Evolutionary conservation across 2,797 vertebrate species (phyloP).

Genomic region (Sebastes nivosus): DNA sequence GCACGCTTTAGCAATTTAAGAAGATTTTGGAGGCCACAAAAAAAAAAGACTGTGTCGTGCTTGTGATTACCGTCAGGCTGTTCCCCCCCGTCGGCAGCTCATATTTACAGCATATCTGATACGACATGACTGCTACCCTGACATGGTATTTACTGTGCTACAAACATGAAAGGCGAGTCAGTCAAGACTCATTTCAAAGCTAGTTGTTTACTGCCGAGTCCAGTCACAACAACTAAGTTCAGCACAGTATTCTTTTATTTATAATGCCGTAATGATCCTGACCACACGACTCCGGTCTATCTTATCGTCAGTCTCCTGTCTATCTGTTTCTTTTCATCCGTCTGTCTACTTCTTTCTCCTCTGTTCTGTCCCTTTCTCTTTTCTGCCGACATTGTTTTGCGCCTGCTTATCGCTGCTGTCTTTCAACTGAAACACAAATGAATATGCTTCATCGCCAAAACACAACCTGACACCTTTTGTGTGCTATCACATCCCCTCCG

Average conservation of each 20-base stretch:
- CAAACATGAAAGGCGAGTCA: conserved; percentile 42
- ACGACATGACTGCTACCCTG: background rate
- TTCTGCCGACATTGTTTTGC: conserved; percentile 41
- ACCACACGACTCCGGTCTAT: conserved; percentile 6
- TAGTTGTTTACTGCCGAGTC: conserved; percentile 30
- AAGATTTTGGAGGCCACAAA: background rate
- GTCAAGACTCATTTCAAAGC: conserved; percentile 30
- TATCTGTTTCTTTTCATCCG: conserved; percentile 24
- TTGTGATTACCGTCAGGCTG: background rate
- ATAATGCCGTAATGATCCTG: conserved; percentile 24
- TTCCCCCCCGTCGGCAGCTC: background rate
- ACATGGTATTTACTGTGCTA: conserved; percentile 1
- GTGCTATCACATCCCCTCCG: background rate
- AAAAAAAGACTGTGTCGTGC: background rate
- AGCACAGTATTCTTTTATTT: conserved; percentile 10
- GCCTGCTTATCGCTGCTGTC: conserved; percentile 33
- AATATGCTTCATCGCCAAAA: conserved; percentile 53
- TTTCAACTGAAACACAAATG: conserved; percentile 55
- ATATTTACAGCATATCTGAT: conserved; percentile 22
- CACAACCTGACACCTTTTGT: conserved; percentile 49
- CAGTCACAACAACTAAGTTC: conserved; percentile 18
- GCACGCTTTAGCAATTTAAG: background rate
- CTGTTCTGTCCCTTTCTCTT: background rate
- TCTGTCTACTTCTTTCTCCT: background rate
- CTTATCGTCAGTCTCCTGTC: conserved; percentile 19